phyloP scores from a whole-genome alignment of 2,113 vertebrate genomes.

The Glaucidium brasilianum region DNA sequence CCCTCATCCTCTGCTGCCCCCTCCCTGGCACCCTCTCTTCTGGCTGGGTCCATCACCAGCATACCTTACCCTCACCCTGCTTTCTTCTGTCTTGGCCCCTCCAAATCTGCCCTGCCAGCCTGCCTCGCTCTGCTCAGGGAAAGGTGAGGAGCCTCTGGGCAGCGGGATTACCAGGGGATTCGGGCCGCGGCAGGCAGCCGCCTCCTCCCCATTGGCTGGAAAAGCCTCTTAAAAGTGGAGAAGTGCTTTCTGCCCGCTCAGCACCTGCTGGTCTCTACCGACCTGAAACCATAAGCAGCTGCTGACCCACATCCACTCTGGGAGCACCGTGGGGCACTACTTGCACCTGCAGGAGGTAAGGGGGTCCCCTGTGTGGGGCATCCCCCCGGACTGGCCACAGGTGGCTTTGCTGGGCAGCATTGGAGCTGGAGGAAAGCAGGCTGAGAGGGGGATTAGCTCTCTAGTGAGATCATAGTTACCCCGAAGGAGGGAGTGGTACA shows the following conservation, averaged over 20 bases:
- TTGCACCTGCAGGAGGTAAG: not conserved
- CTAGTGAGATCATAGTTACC: not conserved
- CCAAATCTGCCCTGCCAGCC: not conserved
- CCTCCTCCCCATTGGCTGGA: constrained; percentile 57
- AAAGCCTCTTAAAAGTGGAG: constrained; percentile 70
- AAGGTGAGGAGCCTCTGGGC: not conserved
- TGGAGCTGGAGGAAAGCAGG: not conserved
- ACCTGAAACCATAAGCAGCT: constrained; percentile 48
- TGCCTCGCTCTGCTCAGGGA: not conserved
- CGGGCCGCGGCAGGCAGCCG: constrained; percentile 18
- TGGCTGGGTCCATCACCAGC: not conserved
- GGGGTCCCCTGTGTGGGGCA: not conserved
- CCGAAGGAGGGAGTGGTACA: fast-evolving
- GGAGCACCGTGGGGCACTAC: not conserved
- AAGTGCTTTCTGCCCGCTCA: constrained; percentile 57
- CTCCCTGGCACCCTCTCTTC: not conserved
- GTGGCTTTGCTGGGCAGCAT: not conserved
- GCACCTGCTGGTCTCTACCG: not conserved
- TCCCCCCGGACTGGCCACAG: not conserved
- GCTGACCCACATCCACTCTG: constrained; percentile 25
- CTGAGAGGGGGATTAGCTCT: not conserved
- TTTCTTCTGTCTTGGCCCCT: not conserved
- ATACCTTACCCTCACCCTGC: fast-evolving
- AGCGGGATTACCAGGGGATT: constrained; percentile 46
- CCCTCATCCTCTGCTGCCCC: not conserved